Conservation (phyloP, 1,140 invertebrate species). For the Phymastichus coffea region DNA sequence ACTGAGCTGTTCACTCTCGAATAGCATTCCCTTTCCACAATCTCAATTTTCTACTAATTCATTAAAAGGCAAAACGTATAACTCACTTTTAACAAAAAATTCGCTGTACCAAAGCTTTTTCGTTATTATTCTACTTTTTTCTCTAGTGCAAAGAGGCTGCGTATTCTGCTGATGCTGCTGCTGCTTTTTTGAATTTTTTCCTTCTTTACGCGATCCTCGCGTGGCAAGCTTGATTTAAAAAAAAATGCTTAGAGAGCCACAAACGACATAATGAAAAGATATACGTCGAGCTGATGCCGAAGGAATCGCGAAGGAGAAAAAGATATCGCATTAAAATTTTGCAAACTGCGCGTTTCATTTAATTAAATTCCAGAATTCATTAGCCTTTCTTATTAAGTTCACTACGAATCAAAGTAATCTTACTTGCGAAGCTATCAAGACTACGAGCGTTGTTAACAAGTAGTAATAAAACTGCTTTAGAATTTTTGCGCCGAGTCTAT, state of each 20-base stretch:
- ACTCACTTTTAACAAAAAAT: too few relatives aligned
- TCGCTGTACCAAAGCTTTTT: too few relatives aligned
- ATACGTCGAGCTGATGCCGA: too few relatives aligned
- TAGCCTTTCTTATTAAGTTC: neutral
- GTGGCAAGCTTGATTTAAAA: conserved; percentile 10
- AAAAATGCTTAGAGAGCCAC: neutral
- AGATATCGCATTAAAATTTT: neutral
- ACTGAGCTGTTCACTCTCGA: conserved; percentile 10
- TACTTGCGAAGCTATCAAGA: too few relatives aligned
- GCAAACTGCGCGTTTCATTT: neutral
- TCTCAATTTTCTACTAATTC: conserved; percentile 21
- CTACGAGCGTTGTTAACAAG: too few relatives aligned
- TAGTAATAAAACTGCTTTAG: too few relatives aligned
- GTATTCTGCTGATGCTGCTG: conserved; percentile 30
- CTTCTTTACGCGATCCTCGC: conserved; percentile 11
- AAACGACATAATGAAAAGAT: neutral
- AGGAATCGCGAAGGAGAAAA: too few relatives aligned
- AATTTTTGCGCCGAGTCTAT: too few relatives aligned
- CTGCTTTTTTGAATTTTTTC: conserved; percentile 12
- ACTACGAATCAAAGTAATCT: neutral
- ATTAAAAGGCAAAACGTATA: neutral
- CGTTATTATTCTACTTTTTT: conserved; percentile 3
- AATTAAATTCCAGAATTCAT: neutral
- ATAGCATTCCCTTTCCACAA: neutral
- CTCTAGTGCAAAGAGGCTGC: conserved; percentile 24